Percentiles rank a stretch among this genome's conserved stretches.
These are phyloP conservation scores for Cheilosia variabilis DNA, from an alignment of 2,888 invertebrate species.

Conservation along the genomic window DNA sequence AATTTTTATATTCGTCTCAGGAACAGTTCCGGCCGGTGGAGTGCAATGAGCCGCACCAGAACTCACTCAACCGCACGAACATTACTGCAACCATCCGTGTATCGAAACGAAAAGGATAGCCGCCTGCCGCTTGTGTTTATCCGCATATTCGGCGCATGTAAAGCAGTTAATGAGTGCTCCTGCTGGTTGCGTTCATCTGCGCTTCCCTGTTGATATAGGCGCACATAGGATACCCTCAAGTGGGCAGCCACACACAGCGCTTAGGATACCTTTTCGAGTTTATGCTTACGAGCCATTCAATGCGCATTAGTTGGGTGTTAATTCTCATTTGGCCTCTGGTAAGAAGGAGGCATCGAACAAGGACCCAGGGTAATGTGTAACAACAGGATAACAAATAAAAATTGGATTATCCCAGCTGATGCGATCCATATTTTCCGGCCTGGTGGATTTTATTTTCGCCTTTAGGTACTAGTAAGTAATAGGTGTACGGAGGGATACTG, in stretches of 20 bases:
- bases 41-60: slow-evolving; percentile 61
- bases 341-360: slow-evolving; percentile 17
- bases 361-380: background rate
- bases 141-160: slow-evolving; percentile 58
- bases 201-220: slow-evolving; percentile 6
- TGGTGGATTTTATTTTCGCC: slow-evolving; percentile 14
- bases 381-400: slow-evolving; percentile 29
- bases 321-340: slow-evolving; percentile 46
- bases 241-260: slow-evolving; percentile 66
- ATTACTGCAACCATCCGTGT: slow-evolving; percentile 63
- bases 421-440: slow-evolving; percentile 42
- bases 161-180: slow-evolving; percentile 44
- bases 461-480: slow-evolving; percentile 8
- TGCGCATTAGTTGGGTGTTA: slow-evolving; percentile 66
- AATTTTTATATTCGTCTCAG: slow-evolving; percentile 65
- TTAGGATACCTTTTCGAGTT: slow-evolving; percentile 19
- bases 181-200: slow-evolving; percentile 49
- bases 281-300: slow-evolving; percentile 54
- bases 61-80: slow-evolving; percentile 66
- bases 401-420: slow-evolving; percentile 42
- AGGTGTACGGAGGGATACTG: no score
- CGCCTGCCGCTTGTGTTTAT: slow-evolving; percentile 34
- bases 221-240: slow-evolving; percentile 38
- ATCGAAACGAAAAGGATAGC: slow-evolving; percentile 56
- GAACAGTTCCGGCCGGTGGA: slow-evolving; percentile 58